Base-by-base conservation (phyloP, 2,888 invertebrate species). In the Microctonus brassicae region DNA sequence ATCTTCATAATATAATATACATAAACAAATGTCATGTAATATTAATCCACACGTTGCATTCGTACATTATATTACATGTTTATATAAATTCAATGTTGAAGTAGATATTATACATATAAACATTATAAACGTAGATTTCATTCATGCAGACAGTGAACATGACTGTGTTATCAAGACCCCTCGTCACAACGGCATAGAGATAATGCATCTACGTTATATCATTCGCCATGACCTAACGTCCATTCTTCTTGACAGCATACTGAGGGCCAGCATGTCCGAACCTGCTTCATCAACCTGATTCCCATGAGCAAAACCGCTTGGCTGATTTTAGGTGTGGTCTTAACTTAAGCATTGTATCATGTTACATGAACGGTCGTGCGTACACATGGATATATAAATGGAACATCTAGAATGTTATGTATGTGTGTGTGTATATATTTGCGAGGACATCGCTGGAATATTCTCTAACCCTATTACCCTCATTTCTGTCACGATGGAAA, bases 111-210 rank as follows among this genome's bases (percentile, higher is more conserved):
- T 47, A 47, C 17, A 4, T 47, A 47, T 47, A 4, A 47, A 47
- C 17, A 47, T 47, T 4, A 7, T 47, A 47, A 7, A 52, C 63
- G 24, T 47, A 26, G 17, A 62, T 13, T n/a, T n/a, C n/a, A n/a
- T n/a, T n/a, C n/a, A 33, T 33, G 11, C 33, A 61, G 10, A 34
- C 17, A 36, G 2, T 36, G 26, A 26, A 20, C 42, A 63, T 29
- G 5, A 2, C 42, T 22, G 17, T 66, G 36, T 57, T 66, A 55
- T 57, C 36, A 66, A 72, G 57, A 69, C 74, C 75, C 77, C 72
- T 76, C 73, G 69, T 75, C 73, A 75, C 60, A 64, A 63, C 72
- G 66, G 71, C 71, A 75, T 75, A 72, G 73, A 77, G 71, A 75
- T 76, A 76, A 77, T 73, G 75, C 72, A 74, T 68, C 64, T 70